Base-by-base conservation (phyloP, 2,888 invertebrate genomes). In the Trilocha varians region DNA sequence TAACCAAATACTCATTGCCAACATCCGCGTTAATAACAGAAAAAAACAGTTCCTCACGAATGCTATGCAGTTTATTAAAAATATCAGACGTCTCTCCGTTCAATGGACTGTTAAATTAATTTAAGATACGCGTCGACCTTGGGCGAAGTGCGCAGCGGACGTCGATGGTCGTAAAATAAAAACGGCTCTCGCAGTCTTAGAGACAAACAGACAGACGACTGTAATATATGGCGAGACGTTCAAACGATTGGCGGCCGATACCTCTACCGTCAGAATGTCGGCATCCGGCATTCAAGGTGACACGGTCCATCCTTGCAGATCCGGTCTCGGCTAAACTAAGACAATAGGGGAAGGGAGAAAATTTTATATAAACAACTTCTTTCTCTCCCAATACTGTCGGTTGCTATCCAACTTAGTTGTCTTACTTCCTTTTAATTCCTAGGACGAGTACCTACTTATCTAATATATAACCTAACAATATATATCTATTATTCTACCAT, bases 281-380 rank as follows among this genome's bases (percentile, higher is more conserved):
- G 73, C 78, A 79, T 84, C 84, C 83, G 83, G 80, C 76, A 75
- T 68, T 75, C 83, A 83, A 84, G 83, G 84, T 84, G 83, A 84
- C 78, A 75, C 74, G 53, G 56, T 55, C 70, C 72, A 80, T 83
- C 82, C 77, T 78, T 76, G 75, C 78, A 71, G 74, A 76, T 75
- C 75, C 76, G 73, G 72, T 71, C 70, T 54, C 49, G 46, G 52
- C 52, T 46, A 53, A 58, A 59, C 51, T 52, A 48, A 62, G n/a
- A n/a, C n/a, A n/a, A n/a, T n/a, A n/a, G n/a, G n/a, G n/a, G n/a
- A n/a, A n/a, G n/a, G n/a, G n/a, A n/a, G n/a, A n/a, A n/a, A n/a
- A n/a, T n/a, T n/a, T n/a, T n/a, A n/a, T n/a, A n/a, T n/a, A n/a
- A n/a, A n/a, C n/a, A n/a, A n/a, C n/a, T n/a, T n/a, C n/a, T n/a